Evolutionary conservation across 2,797 vertebrate genomes (phyloP).

Genomic region (Fistularia commersonii): DNA sequence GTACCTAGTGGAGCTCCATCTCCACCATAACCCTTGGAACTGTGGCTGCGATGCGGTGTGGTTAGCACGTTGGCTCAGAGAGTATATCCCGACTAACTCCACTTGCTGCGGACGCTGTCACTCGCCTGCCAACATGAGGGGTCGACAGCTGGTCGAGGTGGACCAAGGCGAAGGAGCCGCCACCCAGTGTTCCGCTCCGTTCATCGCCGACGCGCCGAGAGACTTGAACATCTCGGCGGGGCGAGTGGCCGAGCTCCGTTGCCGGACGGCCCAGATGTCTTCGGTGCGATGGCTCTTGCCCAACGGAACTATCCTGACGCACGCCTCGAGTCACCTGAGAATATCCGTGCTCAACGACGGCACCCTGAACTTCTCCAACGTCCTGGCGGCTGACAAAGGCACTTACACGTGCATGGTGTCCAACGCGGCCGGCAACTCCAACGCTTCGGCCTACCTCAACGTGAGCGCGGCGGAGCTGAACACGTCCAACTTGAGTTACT

Average conservation of each 20-base stretch:
- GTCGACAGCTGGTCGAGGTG: constrained; percentile 91
- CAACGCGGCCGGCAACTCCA: constrained; percentile 94
- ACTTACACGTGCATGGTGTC: constrained; percentile 98
- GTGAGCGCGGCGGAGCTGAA: constrained; percentile 96
- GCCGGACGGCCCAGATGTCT: constrained; percentile 91
- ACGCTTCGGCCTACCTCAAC: constrained; percentile 96
- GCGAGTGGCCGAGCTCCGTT: constrained; percentile 89
- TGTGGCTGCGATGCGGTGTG: constrained; percentile 95
- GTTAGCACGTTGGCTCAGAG: constrained; percentile 92
- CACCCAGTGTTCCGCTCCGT: constrained; percentile 92
- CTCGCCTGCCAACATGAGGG: constrained; percentile 87
- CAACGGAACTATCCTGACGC: constrained; percentile 90
- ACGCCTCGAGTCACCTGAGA: constrained; percentile 87
- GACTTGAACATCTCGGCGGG: constrained; percentile 96
- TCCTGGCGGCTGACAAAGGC: constrained; percentile 88
- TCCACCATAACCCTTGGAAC: constrained; percentile 98
- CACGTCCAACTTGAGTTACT: constrained; percentile 97
- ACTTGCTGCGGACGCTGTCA: constrained; percentile 97
- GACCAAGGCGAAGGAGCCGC: constrained; percentile 87
- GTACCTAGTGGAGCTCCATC: constrained; percentile 92
- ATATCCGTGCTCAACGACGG: constrained; percentile 92
- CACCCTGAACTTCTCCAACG: constrained; percentile 93
- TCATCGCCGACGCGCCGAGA: constrained; percentile 89
- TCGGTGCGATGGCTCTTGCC: constrained; percentile 93
- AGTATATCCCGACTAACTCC: constrained; percentile 94